Conservation (phyloP, 2,113 vertebrate species). For the Zosterops hypoxanthus region DNA sequence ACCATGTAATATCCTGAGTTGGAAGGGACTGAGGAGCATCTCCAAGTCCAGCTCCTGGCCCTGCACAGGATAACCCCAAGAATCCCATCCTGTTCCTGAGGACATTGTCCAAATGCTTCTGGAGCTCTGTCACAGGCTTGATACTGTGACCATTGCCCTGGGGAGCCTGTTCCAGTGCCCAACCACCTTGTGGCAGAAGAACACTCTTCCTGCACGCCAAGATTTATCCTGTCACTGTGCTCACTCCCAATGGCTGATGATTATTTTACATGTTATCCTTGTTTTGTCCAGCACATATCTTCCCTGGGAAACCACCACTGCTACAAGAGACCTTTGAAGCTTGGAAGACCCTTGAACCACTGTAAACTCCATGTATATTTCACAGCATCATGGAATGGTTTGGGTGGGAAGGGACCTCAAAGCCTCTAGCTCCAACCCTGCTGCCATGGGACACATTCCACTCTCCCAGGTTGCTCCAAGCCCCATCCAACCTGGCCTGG, state of each 20-base stretch:
- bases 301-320: background rate
- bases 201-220: fast-evolving
- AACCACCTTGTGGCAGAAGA: background rate
- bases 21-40: background rate
- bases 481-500: background rate
- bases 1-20: background rate
- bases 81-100: background rate
- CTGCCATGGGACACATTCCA: background rate
- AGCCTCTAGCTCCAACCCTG: background rate
- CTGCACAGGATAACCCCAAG: background rate
- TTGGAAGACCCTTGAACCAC: fast-evolving
- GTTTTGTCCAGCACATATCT: background rate
- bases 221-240: background rate
- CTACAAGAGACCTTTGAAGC: background rate
- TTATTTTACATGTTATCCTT: background rate
- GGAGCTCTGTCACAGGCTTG: background rate
- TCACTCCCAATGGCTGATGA: background rate
- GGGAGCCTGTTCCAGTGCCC: background rate
- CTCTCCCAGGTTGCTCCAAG: background rate
- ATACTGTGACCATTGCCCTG: background rate
- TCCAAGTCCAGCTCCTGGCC: background rate
- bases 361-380: fast-evolving
- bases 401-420: background rate
- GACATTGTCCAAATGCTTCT: background rate
- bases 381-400: background rate